Evolutionary conservation across 2,797 vertebrate species (phyloP), one percentile per base, ranked within the genome.

Genomic region (Chaenodraco wilsoni): DNA sequence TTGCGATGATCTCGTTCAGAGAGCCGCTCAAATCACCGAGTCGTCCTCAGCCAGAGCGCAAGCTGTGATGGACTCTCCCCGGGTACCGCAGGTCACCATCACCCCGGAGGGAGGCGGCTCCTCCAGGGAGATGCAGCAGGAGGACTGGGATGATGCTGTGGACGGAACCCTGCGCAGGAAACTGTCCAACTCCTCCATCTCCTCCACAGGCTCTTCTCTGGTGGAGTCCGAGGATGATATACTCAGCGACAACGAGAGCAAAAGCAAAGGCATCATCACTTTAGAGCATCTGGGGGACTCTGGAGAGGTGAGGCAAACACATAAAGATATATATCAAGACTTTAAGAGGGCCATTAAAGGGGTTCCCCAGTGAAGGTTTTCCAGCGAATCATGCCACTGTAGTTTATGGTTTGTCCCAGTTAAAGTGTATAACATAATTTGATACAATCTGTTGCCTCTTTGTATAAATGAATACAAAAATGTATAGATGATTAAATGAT

Each of bases 161-260:
- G 94, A 85, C 73, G 91, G 92, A 19, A 83, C 89, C 15, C 87
- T 95, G 81, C 92, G 95, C 48, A 96, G 97, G 74, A 93, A 96
- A 69, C 95, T 96, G 41, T 99, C 98, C 91, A 98, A 90, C 88
- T 98, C 97, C n/a, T 98, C 97, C 8, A 90, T 99, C 70, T 99
- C 98, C 55, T 99, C 98, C 74, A 97, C 96, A 0, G 97, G 97
- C 19, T 99, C 98, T 64, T 99, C 97, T 10, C 94, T 92, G 2
- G 89, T 94, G 78, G 97, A 99, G 88, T 99, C 98, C 5, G 98
- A 99, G 90, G 98, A 98, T 65, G 98, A 99, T 54, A 81, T 99
- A 59, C 93, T 98, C 71, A 98, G 97, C 84, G 98, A 98, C 94
- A 97, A 92, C 79, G 97, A 99, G 92, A 96, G 93, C 86, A 95